A percentile compares a stretch with the other conserved stretches of the same genome.
These are phyloP conservation scores for Phlogophora meticulosa DNA, from an alignment of 2,888 invertebrate species.

Conservation along the genomic window DNA sequence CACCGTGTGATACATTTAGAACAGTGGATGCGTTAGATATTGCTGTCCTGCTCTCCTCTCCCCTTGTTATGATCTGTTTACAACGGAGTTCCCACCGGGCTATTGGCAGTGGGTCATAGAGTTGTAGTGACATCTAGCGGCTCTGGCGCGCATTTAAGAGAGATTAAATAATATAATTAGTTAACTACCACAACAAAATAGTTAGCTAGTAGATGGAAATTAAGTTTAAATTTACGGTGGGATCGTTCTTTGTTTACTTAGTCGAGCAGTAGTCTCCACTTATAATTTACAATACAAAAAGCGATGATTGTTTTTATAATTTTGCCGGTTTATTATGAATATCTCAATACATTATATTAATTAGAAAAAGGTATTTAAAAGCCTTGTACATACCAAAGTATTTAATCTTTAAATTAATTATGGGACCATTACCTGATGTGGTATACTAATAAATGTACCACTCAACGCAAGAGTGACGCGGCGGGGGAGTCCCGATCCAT, in stretches of 20 bases:
- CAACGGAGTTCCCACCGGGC: not conserved
- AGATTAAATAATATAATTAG: too few species aligned
- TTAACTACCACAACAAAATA: too few species aligned
- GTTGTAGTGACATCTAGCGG: slow-evolving; percentile 35
- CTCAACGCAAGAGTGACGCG: too few species aligned
- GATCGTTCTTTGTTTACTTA: not conserved
- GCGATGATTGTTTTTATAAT: too few species aligned
- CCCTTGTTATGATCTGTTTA: not conserved
- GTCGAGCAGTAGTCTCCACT: not conserved
- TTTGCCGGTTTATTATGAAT: too few species aligned
- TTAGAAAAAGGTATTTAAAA: not conserved
- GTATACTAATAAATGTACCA: too few species aligned
- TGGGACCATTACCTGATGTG: too few species aligned
- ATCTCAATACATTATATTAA: not conserved
- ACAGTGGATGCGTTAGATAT: slow-evolving; percentile 6
- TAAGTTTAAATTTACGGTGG: too few species aligned
- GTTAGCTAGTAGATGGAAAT: not conserved
- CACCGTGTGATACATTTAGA: slow-evolving; percentile 6
- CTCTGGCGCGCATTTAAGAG: not conserved
- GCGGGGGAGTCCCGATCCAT: too few species aligned
- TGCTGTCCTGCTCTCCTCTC: slow-evolving; percentile 23
- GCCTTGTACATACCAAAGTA: too few species aligned
- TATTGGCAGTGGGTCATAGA: not conserved
- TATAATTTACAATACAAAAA: not conserved
- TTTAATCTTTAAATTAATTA: too few species aligned